A percentile compares a stretch with the other conserved stretches of the same genome.
These are phyloP conservation scores for Elgaria multicarinata DNA, from an alignment of 2,113 vertebrate genomes.

Conservation along the genomic window DNA sequence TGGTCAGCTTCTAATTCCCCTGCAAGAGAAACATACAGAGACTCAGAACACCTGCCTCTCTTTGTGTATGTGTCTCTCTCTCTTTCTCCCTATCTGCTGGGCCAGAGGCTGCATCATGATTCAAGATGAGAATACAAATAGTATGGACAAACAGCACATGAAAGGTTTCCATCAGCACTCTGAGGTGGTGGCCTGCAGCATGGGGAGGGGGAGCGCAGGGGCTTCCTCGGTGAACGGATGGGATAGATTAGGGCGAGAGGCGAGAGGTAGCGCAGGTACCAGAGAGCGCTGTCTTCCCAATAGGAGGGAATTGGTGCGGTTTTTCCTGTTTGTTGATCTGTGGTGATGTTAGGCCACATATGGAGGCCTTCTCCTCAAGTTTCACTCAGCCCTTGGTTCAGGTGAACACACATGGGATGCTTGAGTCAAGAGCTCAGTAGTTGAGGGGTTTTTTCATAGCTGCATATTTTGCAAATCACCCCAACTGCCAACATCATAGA, in stretches of 20 bases:
- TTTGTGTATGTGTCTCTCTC: not conserved
- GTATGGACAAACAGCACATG: constrained; percentile 10
- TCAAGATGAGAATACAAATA: constrained; percentile 52
- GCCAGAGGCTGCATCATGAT: constrained; percentile 38
- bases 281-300: constrained; percentile 19
- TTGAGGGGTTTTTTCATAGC: constrained; percentile 56
- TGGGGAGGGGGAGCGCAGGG: constrained; percentile 48
- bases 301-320: not conserved
- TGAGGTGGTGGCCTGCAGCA: not conserved
- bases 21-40: constrained; percentile 39
- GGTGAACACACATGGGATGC: constrained; percentile 49
- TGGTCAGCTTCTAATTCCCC: constrained; percentile 72
- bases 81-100: constrained; percentile 37
- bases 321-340: constrained; percentile 41
- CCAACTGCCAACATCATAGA: constrained; percentile 43
- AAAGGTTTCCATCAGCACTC: constrained; percentile 49
- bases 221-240: constrained; percentile 30
- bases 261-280: constrained; percentile 45
- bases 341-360: constrained; percentile 30
- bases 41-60: constrained; percentile 56
- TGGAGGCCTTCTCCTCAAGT: constrained; percentile 25
- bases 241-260: not conserved
- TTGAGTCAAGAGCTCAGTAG: constrained; percentile 68
- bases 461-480: constrained; percentile 55
- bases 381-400: constrained; percentile 43